Evolutionary conservation across 2,797 vertebrate species (phyloP), one percentile per base, ranked within the genome.

Genomic region (Serranus cabrilla): DNA sequence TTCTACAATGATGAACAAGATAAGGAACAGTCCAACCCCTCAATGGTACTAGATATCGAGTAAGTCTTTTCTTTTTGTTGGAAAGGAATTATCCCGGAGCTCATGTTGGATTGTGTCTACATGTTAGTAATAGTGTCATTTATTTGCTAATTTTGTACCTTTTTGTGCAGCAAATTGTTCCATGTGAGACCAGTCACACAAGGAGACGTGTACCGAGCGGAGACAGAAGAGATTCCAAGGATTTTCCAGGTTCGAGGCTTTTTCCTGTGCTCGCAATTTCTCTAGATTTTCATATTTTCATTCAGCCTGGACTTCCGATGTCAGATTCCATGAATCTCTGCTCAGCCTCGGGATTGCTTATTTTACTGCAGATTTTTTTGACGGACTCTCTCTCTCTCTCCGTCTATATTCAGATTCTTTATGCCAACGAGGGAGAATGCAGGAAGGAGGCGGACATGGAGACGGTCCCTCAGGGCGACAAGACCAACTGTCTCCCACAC

Each of bases 21-120:
- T 92, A 99, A 99, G 88, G 98, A 99, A 76, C 98, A 97, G 87
- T 99, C 97, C 73, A 99, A 96, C 91, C 98, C 98, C 37, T 99
- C 96, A 17, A 99, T 99, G 98, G 98, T 99, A 93, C 96, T 99
- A 78, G 98, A 99, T 92, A 99, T 99, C 80, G 98, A 99, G 98
- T 99, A 93, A 97, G 98, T 98, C 7, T 23, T 23, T 47, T 8
- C 11, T 14, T 63, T 50, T 21, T 34, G 16, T 52, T 13, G 12
- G 57, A 47, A 20, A 20, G 17, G 1, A 1, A 12, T 27, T 45
- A 5, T 45, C 34, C 13, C 47, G 37, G n/a, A 51, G 7, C 16
- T 55, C 7, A 13, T 63, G 23, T 46, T 40, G 4, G 17, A 39
- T 63, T 55, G 42, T 47, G 51, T 31, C 34, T 6, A 20, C 21